Base-by-base conservation (phyloP, 2,888 invertebrate species). In the Ptilodon capucinus region DNA sequence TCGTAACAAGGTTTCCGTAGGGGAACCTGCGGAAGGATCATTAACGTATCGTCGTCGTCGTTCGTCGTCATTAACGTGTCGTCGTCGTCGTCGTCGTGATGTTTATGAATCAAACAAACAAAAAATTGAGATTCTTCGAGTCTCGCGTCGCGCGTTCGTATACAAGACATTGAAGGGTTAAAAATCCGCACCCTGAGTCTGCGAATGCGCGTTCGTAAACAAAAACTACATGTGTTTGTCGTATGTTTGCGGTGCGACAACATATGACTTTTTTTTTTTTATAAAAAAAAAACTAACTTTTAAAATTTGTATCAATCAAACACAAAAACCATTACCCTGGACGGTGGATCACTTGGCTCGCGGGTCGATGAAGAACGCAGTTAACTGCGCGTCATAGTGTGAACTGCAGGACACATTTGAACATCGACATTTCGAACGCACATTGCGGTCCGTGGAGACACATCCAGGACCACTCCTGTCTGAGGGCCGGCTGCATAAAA, bases 1-100 rank as follows among this genome's bases (percentile, higher is more conserved):
- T 92, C 92, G 92, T 92, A 92, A 92, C 92, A 92, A 92, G 92
- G 92, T 93, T 92, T 92, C 92, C 91, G 92, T 92, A 92, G 92
- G 92, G 91, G 92, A 25, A 93, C 92, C 92, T 92, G 92, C 91
- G 82, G 85, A 85, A 81, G 84, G 85, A 84, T 86, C 83, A 86
- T 82, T 84, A 59, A 57, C 61, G 60, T 61, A 38, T 45, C 34
- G 11, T 36, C 18, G 17, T 8, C 35, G 35, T 30, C 32, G 2
- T 13, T 14, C 5, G 6, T 13, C 32, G 13, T 14, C 7, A 1
- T 14, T n/a, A n/a, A n/a, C n/a, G 13, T 5, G 32, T 32, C 32
- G 13, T 32, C n/a, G n/a, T n/a, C n/a, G 14, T 8, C 14, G 32
- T 14, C 14, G 5, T 32, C 32, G 32, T 28, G 2, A 8, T n/a